These are phyloP conservation scores for Lepidocyrtoides sp. DNA, from an alignment of 2,888 invertebrate genomes.

Conservation along the genomic window DNA sequence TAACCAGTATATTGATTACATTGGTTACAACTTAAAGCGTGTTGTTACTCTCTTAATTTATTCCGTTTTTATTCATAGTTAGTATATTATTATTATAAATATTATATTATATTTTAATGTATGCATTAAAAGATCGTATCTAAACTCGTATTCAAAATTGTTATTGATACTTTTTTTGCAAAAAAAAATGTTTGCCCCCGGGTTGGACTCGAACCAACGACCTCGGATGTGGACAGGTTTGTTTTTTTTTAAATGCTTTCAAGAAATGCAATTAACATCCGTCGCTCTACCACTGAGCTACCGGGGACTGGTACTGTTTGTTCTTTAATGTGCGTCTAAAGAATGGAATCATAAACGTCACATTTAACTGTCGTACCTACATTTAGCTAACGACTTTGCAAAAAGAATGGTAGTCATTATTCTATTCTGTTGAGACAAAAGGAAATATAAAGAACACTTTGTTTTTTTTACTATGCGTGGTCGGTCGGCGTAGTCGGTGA, in stretches of 20 bases:
- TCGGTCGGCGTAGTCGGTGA: too few relatives aligned
- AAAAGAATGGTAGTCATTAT: background rate
- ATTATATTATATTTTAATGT: too few relatives aligned
- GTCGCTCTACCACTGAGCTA: constrained; percentile 77
- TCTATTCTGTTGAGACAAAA: too few relatives aligned
- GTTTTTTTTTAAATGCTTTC: constrained; percentile 47
- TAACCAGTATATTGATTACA: background rate
- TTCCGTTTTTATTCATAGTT: background rate
- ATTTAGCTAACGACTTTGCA: background rate
- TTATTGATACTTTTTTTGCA: background rate
- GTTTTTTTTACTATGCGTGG: too few relatives aligned
- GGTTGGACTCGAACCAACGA: constrained; percentile 71
- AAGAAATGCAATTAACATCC: constrained; percentile 47
- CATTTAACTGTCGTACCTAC: constrained; percentile 28
- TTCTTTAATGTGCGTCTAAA: too few relatives aligned
- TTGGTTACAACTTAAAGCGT: constrained; percentile 12
- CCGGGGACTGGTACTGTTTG: constrained; percentile 64
- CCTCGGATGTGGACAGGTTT: constrained; percentile 8
- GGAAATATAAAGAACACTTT: too few relatives aligned
- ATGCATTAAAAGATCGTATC: too few relatives aligned
- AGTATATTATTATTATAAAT: too few relatives aligned
- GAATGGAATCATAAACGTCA: constrained; percentile 9
- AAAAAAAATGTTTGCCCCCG: constrained; percentile 60
- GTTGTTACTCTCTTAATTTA: constrained; percentile 17
- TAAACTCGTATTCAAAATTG: background rate